Evolutionary conservation across 2,797 vertebrate genomes (phyloP).

Genomic region (Cuniculus paca): DNA sequence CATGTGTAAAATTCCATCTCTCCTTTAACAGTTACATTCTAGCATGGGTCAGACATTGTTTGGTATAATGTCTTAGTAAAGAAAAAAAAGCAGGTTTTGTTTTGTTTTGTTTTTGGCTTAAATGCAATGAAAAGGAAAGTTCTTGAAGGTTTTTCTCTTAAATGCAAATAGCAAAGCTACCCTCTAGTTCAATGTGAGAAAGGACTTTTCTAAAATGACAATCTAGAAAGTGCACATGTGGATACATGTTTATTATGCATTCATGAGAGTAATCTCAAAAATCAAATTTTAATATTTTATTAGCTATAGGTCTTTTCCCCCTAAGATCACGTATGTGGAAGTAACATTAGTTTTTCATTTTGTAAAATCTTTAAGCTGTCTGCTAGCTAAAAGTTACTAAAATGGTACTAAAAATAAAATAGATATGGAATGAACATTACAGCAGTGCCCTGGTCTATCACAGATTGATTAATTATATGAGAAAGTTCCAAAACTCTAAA

Average conservation of each 20-base stretch:
- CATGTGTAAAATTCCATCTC: background rate
- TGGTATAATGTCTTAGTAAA: background rate
- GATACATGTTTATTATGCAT: background rate
- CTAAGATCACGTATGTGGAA: conserved; percentile 24
- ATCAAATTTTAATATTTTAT: background rate
- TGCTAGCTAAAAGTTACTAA: background rate
- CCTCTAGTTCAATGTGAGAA: background rate
- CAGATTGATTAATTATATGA: background rate
- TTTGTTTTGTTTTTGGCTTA: background rate
- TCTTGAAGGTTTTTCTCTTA: background rate
- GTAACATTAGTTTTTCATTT: conserved; percentile 14
- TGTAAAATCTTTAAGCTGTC: conserved; percentile 2
- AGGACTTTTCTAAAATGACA: background rate
- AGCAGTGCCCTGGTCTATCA: background rate
- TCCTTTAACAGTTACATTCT: background rate
- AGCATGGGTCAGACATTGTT: background rate
- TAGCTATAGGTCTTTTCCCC: background rate
- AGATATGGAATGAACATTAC: background rate
- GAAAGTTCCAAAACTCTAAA: background rate
- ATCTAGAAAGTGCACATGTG: background rate
- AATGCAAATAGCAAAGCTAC: conserved; percentile 20
- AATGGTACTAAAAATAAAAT: conserved; percentile 44
- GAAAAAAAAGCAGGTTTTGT: background rate
- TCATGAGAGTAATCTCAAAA: conserved; percentile 38
- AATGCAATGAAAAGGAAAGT: conserved; percentile 24